phyloP scores from a whole-genome alignment of 2,797 vertebrate species.

The Rhynchotus rufescens region DNA sequence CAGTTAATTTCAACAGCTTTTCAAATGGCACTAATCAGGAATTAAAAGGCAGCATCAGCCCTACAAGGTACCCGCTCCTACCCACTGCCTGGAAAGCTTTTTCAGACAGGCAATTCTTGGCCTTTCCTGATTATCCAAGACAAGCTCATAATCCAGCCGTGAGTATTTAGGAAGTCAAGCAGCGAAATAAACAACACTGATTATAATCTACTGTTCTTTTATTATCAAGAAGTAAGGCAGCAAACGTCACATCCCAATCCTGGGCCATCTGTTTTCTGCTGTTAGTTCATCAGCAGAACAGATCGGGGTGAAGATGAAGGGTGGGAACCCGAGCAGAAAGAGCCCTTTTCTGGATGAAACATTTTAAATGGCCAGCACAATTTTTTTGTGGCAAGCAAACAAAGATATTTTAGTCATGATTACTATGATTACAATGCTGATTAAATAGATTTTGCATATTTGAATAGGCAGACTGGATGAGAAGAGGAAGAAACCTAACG shows the following conservation, averaged over 20 bases:
- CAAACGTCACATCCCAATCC: conserved; percentile 67
- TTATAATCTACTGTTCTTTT: conserved; percentile 88
- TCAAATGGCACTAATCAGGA: conserved; percentile 87
- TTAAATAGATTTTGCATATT: conserved; percentile 54
- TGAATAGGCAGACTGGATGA: neutral
- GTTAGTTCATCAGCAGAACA: neutral
- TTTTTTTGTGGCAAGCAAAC: conserved; percentile 40
- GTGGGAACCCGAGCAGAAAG: neutral
- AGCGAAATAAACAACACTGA: conserved; percentile 92
- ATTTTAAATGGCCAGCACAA: neutral
- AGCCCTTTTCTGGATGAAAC: neutral
- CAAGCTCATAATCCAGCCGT: conserved; percentile 90
- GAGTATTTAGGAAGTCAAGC: conserved; percentile 90
- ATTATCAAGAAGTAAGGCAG: conserved; percentile 65
- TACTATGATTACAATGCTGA: conserved; percentile 81
- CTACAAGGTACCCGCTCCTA: conserved; percentile 74
- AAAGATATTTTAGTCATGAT: conserved; percentile 80
- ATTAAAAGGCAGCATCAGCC: conserved; percentile 86
- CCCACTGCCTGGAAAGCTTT: conserved; percentile 81
- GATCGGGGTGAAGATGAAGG: neutral
- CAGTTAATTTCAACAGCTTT: conserved; percentile 87
- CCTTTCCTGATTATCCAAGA: conserved; percentile 86
- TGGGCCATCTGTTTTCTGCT: conserved; percentile 81
- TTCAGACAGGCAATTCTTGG: conserved; percentile 91
- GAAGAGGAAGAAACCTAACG: neutral